Conservation (phyloP, 2,888 invertebrate genomes). For the Morpho helenor region DNA sequence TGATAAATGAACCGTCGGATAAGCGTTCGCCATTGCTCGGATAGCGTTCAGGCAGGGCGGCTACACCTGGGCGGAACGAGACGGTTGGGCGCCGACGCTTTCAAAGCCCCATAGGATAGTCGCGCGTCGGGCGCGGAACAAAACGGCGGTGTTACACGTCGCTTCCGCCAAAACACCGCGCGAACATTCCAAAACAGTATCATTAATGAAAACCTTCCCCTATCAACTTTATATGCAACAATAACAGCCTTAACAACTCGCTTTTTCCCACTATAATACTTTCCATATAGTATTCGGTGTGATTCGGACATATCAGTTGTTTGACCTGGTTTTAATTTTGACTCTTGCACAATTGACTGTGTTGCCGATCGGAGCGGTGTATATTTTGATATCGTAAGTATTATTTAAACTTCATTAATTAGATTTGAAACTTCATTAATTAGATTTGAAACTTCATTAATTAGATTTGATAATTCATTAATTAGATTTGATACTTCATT, state of each 20-base stretch:
- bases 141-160: constrained; percentile 14
- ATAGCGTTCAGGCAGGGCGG: constrained; percentile 16
- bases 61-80: constrained; percentile 48
- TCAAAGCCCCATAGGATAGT: constrained; percentile 37
- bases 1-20: too few species aligned
- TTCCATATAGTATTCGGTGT: constrained; percentile 28
- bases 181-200: constrained; percentile 43
- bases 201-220: constrained; percentile 53
- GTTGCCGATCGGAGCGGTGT: constrained; percentile 27
- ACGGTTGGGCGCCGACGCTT: constrained; percentile 40
- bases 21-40: constrained; percentile 10
- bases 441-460: too few species aligned
- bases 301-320: constrained; percentile 32
- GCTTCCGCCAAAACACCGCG: constrained; percentile 30
- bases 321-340: constrained; percentile 67
- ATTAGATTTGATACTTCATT: too few species aligned
- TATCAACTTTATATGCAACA: constrained; percentile 37
- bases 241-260: constrained; percentile 37
- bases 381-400: constrained; percentile 39
- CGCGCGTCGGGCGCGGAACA: constrained; percentile 52
- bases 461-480: too few species aligned
- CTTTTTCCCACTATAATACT: too few species aligned
- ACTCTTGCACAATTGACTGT: constrained; percentile 56
- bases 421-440: too few species aligned
- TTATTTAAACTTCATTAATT: constrained; percentile 10